Evolutionary conservation across 2,797 vertebrate genomes (phyloP).

Genomic region (Numenius phaeopus): DNA sequence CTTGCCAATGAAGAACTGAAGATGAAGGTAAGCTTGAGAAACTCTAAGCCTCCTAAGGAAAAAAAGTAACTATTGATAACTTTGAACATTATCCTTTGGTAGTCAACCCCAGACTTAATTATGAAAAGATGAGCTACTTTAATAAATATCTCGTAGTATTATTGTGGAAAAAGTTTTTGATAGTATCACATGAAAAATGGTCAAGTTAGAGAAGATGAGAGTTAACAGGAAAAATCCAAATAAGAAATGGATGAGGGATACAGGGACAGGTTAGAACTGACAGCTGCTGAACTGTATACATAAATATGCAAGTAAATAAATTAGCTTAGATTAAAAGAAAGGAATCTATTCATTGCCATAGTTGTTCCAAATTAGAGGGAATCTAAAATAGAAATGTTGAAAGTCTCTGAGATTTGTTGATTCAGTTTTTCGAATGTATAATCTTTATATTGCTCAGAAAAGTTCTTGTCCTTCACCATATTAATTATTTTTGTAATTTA

Average conservation of each 20-base stretch:
- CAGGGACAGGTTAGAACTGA: rapidly evolving
- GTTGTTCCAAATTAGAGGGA: background rate
- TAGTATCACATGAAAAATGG: background rate
- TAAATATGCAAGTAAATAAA: background rate
- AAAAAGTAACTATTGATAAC: background rate
- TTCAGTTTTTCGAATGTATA: background rate
- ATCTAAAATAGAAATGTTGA: background rate
- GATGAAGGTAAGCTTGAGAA: background rate
- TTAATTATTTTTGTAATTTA: background rate
- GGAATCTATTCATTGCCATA: background rate
- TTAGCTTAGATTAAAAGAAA: background rate
- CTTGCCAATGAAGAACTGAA: background rate
- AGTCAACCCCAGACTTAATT: background rate
- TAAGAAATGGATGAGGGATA: background rate
- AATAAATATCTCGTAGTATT: background rate
- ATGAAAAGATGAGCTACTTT: background rate
- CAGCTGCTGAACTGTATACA: background rate
- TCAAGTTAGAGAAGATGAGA: background rate
- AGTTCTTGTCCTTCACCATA: background rate
- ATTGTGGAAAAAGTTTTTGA: background rate
- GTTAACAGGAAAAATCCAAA: background rate
- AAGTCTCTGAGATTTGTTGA: background rate
- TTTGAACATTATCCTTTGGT: background rate
- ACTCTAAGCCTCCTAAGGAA: background rate
- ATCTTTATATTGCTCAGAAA: background rate